Base-by-base conservation (phyloP, 1,140 invertebrate species). In the Scaptomyza pallida region DNA sequence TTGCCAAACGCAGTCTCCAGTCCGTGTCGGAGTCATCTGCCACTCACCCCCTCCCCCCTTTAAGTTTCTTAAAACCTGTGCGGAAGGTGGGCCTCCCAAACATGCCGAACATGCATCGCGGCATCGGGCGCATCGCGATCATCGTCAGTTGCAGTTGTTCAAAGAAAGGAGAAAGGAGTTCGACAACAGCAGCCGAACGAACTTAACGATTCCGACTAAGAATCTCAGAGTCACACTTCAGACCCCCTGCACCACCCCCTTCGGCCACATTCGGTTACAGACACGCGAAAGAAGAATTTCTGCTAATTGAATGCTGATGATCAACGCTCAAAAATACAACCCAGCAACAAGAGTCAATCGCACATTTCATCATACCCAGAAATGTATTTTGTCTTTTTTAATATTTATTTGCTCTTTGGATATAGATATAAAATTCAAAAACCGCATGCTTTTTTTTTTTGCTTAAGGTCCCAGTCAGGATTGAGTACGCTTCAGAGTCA, bases 271-370 rank as follows among this genome's bases (percentile, higher is more conserved):
- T 15, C 47, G 40, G 45, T 30, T 30, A 5, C 5, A 4, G 16
- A 50, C 21, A 43, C 23, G 45, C 50, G 10, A 44, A 56, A 43
- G 41, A 65, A 68, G 61, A 85, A 85, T 85, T 86, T 77, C 73
- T 74, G 81, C 81, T 85, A 86, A 85, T 85, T 85, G 86, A 85
- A 85, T 85, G 82, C 81, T 26, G 23, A 70, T 78, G 81, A 81
- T 86, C 81, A 86, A 63, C 64, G 73, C 73, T 75, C 77, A 71
- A 74, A 79, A 83, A 83, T 79, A 85, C 52, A 57, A 47, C 54
- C 68, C 50, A 61, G 52, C 51, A 19, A 37, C 40, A 48, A 54
- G 68, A 65, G 61, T 74, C 60, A 69, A 59, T 68, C 76, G 80
- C 70, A 55, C 59, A 82, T 78, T 82, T 82, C 79, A 79, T 76